phyloP scores from a whole-genome alignment of 2,888 invertebrate genomes.

The Andrena hattorfiana region DNA sequence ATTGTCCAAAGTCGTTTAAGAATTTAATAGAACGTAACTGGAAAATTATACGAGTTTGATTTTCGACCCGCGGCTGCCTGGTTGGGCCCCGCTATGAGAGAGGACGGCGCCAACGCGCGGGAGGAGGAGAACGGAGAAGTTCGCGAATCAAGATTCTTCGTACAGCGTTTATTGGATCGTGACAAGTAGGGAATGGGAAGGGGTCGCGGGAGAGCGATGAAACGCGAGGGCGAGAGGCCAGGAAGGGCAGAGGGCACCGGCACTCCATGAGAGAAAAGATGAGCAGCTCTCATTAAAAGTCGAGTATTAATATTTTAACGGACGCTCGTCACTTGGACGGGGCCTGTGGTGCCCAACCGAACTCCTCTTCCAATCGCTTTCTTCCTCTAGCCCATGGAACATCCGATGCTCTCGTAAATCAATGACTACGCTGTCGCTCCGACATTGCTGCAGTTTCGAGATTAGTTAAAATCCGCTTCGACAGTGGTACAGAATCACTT shows the following conservation, averaged over 20 bases:
- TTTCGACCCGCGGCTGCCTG: constrained; percentile 34
- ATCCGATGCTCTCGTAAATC: background rate
- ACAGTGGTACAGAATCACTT: background rate
- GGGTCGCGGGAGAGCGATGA: constrained; percentile 32
- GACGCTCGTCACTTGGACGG: constrained; percentile 70
- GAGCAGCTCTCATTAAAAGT: constrained; percentile 79
- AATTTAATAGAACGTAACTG: constrained; percentile 60
- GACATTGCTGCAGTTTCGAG: background rate
- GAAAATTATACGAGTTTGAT: constrained; percentile 54
- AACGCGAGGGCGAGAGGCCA: constrained; percentile 37
- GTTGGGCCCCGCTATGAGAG: constrained; percentile 20
- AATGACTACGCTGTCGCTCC: background rate
- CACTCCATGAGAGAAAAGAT: constrained; percentile 72
- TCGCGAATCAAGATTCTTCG: constrained; percentile 68
- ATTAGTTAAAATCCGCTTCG: background rate
- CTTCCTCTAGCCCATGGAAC: background rate
- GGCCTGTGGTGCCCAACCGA: constrained; percentile 71
- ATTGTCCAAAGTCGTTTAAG: constrained; percentile 51
- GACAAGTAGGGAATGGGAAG: constrained; percentile 58
- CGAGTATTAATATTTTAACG: constrained; percentile 80
- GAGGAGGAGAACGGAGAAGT: constrained; percentile 26
- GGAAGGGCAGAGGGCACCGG: constrained; percentile 62
- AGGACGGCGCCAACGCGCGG: constrained; percentile 13
- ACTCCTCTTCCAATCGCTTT: constrained; percentile 27
- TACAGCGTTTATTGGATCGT: constrained; percentile 71